Conservation (phyloP, 1,140 invertebrate species). For the Anoplophora glabripennis region DNA sequence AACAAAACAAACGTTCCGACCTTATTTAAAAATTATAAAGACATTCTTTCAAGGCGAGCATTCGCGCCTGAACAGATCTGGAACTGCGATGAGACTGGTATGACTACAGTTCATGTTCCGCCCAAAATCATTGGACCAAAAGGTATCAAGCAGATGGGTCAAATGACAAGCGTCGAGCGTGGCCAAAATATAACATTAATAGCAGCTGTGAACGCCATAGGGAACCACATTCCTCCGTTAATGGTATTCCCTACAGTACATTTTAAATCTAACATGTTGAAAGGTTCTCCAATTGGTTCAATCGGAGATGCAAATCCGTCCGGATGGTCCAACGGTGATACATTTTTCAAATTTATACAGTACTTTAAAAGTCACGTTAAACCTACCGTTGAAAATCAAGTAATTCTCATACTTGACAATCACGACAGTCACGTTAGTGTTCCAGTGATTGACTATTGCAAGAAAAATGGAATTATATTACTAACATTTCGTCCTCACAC, state of each 20-base stretch:
- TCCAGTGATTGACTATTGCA: constrained; percentile 34
- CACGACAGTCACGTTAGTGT: constrained; percentile 44
- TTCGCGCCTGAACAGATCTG: constrained; percentile 30
- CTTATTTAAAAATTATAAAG: too few relatives aligned
- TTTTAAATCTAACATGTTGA: constrained; percentile 2
- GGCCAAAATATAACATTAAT: not conserved
- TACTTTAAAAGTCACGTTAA: constrained; percentile 45
- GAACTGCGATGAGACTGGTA: constrained; percentile 30
- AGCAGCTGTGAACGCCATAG: not conserved
- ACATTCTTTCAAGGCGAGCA: constrained; percentile 26
- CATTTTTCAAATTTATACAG: constrained; percentile 34
- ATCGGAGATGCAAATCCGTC: not conserved
- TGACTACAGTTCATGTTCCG: constrained; percentile 27
- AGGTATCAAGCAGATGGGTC: constrained; percentile 42
- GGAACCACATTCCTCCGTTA: too few relatives aligned
- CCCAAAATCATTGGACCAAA: constrained; percentile 30
- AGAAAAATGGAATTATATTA: constrained; percentile 44
- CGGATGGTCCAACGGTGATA: not conserved
- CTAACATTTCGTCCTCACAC: constrained; percentile 46
- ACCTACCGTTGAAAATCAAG: constrained; percentile 35
- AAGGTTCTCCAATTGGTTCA: not conserved
- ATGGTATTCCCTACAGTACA: not conserved
- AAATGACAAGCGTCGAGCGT: constrained; percentile 39
- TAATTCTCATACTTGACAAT: constrained; percentile 50
- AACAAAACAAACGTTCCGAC: constrained; percentile 15